Conservation (phyloP, 2,797 vertebrate genomes). For the Danio jaintianensis region DNA sequence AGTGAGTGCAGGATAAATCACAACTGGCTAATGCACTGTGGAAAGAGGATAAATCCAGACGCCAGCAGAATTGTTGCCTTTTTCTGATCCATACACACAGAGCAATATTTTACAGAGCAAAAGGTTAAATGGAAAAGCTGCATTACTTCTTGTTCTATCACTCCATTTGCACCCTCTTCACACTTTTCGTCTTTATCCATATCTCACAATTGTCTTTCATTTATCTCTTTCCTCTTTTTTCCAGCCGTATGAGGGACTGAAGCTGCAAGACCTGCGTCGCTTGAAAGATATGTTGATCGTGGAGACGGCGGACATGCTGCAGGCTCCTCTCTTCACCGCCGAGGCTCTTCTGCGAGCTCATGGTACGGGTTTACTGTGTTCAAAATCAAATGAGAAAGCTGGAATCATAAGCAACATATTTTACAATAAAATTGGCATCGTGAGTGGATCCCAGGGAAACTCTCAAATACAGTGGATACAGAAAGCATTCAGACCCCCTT, state of each 20-base stretch:
- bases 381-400: neutral
- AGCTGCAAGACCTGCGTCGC: constrained; percentile 91
- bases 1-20: constrained; percentile 14
- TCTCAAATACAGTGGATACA: too few species aligned
- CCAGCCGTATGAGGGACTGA: constrained; percentile 92
- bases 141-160: constrained; percentile 29
- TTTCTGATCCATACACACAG: neutral
- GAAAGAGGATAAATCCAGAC: neutral
- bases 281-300: constrained; percentile 99
- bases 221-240: constrained; percentile 44
- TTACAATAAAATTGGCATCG: neutral
- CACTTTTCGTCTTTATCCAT: constrained; percentile 20
- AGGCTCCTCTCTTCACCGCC: constrained; percentile 95
- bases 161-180: neutral
- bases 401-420: neutral
- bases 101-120: neutral
- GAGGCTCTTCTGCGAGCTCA: constrained; percentile 96
- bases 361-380: constrained; percentile 76
- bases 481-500: too few species aligned
- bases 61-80: constrained; percentile 4
- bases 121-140: constrained; percentile 20
- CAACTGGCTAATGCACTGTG: constrained; percentile 6
- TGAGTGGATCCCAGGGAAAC: neutral
- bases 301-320: constrained; percentile 98
- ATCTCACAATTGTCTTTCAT: constrained; percentile 8